phyloP scores from a whole-genome alignment of 2,113 vertebrate genomes.

The Delphinapterus leucas region DNA sequence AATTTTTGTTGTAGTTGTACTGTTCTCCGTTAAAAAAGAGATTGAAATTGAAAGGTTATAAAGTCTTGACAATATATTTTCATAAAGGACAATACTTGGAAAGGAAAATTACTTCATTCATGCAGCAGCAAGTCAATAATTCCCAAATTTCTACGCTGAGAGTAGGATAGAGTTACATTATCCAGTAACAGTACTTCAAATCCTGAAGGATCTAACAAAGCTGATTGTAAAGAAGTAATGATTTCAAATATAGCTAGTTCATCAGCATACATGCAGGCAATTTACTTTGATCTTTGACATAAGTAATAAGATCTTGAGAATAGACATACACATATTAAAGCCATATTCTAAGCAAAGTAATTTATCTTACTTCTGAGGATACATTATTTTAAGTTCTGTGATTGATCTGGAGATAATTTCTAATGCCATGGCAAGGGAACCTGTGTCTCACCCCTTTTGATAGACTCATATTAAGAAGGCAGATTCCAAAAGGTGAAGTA shows the following conservation, averaged over 20 bases:
- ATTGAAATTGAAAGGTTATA: not conserved
- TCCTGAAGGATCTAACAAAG: constrained; percentile 22
- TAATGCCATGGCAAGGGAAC: not conserved
- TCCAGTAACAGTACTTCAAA: constrained; percentile 63
- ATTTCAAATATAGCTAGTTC: constrained; percentile 50
- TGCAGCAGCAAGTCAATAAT: constrained; percentile 53
- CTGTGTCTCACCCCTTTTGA: not conserved
- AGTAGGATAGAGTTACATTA: constrained; percentile 45
- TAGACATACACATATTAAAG: constrained; percentile 57
- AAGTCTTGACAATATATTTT: not conserved
- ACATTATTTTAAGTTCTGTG: not conserved
- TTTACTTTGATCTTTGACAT: constrained; percentile 41
- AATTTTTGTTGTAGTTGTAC: not conserved
- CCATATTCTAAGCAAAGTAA: constrained; percentile 37
- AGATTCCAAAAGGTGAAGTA: not conserved
- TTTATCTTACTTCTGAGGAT: constrained; percentile 23
- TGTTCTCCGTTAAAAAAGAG: not conserved
- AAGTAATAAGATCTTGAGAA: constrained; percentile 49
- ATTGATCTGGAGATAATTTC: not conserved
- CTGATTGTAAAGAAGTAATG: constrained; percentile 68
- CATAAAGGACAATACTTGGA: constrained; percentile 1
- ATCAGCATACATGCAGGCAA: constrained; percentile 58
- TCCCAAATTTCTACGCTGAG: constrained; percentile 47
- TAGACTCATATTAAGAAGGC: not conserved
- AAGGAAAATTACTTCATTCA: constrained; percentile 52